A percentile compares a stretch with the other conserved stretches of the same genome.
Conservation (phyloP, 2,113 vertebrate species). For the Etia nguti region DNA sequence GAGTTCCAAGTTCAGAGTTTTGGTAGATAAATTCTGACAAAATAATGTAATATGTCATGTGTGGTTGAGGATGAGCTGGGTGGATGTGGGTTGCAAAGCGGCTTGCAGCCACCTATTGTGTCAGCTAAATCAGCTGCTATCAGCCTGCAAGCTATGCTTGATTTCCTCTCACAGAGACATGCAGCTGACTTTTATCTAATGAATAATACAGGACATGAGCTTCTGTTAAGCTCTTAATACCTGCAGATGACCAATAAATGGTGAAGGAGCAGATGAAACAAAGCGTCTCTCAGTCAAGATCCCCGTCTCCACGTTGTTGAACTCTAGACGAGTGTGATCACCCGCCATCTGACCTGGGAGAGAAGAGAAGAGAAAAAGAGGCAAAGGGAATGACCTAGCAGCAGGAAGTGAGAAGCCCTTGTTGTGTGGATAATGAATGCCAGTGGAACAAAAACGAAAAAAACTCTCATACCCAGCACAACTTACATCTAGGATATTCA, state of each 20-base stretch:
- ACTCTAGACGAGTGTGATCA: slow-evolving; percentile 94
- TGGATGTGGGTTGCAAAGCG: neutral
- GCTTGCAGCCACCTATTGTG: neutral
- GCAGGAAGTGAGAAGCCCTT: neutral
- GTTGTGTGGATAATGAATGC: neutral
- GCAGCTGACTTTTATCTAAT: neutral
- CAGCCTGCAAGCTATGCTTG: neutral
- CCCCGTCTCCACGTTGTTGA: slow-evolving; percentile 95
- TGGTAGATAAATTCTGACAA: neutral
- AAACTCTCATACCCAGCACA: neutral
- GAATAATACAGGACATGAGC: neutral
- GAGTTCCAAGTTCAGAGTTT: neutral
- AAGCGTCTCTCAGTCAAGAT: slow-evolving; percentile 94
- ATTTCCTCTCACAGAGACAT: neutral
- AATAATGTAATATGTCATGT: fast-evolving
- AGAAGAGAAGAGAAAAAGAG: neutral
- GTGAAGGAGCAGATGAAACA: slow-evolving; percentile 86
- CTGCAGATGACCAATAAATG: slow-evolving; percentile 92
- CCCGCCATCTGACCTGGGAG: slow-evolving; percentile 89
- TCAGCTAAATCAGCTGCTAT: neutral
- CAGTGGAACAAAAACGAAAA: neutral
- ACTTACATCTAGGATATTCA: neutral
- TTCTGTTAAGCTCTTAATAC: neutral
- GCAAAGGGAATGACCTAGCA: neutral
- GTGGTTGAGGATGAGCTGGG: neutral